Evolutionary conservation across 2,797 vertebrate genomes (phyloP).

Genomic region (Liasis olivaceus): DNA sequence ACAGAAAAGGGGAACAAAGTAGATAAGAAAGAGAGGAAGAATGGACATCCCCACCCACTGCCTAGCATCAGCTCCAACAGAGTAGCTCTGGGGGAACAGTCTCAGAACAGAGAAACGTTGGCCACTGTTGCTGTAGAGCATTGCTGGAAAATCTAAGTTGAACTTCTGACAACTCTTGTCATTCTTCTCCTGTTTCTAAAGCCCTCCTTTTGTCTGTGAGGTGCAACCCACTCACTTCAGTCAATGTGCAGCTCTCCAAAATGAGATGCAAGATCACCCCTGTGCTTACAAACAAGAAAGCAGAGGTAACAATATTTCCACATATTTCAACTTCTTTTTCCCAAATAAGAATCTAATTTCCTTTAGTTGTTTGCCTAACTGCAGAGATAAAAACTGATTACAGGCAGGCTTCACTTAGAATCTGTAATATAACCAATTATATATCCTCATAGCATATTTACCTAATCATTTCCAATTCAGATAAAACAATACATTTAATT

Average conservation of each 20-base stretch:
- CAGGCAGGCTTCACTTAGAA: not conserved
- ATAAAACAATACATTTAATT: not conserved
- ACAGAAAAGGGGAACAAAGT: not conserved
- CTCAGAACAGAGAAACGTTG: not conserved
- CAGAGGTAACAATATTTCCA: not conserved
- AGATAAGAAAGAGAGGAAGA: not conserved
- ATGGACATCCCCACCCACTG: not conserved
- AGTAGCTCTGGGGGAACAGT: not conserved
- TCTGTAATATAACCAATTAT: not conserved
- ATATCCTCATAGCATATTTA: not conserved
- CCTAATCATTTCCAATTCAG: not conserved
- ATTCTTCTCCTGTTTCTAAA: not conserved
- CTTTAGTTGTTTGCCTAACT: not conserved
- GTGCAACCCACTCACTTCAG: not conserved
- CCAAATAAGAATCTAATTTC: constrained; percentile 25
- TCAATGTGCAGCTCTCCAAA: not conserved
- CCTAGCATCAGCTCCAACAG: not conserved
- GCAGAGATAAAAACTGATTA: constrained; percentile 5
- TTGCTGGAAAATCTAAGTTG: not conserved
- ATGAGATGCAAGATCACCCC: accelerated
- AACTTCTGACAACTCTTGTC: not conserved
- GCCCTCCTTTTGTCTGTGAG: not conserved
- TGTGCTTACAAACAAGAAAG: not conserved
- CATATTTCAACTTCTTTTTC: not conserved
- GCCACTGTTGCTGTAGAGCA: no score